phyloP scores from a whole-genome alignment of 2,113 vertebrate species.

The Arizona elegans region DNA sequence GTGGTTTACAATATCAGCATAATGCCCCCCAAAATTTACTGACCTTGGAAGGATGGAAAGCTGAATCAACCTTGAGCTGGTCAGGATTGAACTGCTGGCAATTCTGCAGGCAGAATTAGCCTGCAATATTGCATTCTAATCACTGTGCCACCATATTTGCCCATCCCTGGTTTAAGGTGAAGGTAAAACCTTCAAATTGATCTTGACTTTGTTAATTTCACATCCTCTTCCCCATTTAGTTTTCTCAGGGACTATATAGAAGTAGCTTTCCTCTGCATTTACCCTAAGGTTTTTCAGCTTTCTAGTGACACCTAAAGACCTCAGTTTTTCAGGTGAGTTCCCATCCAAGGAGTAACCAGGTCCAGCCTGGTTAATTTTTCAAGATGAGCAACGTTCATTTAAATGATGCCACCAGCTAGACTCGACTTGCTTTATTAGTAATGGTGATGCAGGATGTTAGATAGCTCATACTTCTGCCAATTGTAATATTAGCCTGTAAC shows the following conservation, averaged over 20 bases:
- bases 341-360: background rate
- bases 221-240: background rate
- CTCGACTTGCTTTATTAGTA: background rate
- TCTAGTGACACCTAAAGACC: background rate
- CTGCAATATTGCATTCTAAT: no score
- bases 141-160: no score
- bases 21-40: background rate
- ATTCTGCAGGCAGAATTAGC: background rate
- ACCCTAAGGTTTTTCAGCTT: background rate
- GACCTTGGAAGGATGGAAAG: background rate
- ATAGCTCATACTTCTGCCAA: constrained; percentile 11
- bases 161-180: background rate
- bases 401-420: background rate
- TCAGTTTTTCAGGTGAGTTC: background rate
- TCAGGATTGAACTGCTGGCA: background rate
- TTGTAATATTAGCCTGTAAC: constrained; percentile 34
- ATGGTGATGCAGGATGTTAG: background rate
- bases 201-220: background rate
- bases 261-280: background rate
- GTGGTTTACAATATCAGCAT: background rate
- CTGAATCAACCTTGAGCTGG: background rate
- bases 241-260: background rate
- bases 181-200: background rate
- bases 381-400: background rate
- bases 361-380: background rate